Base-by-base conservation (phyloP, 2,888 invertebrate species). In the Epistrophella euchroma region DNA sequence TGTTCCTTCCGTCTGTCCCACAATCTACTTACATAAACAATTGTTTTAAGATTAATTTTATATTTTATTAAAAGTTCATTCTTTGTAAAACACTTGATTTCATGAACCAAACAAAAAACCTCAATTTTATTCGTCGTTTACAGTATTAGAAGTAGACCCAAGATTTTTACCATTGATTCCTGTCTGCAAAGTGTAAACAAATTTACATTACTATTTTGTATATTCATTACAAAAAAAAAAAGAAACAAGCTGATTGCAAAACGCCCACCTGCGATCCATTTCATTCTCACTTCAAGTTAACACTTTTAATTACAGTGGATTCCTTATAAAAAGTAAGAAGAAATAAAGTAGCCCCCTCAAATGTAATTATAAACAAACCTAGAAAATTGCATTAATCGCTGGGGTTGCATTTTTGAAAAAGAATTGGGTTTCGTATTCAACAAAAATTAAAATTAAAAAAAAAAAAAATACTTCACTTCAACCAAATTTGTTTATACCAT, bases 351-450 rank as follows among this genome's bases (percentile, higher is more conserved):
- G 22, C 19, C 22, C 71, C 25, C 15, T 19, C 47, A 32, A 35
- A 56, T 32, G 32, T 9, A 13, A 45, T 9, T 13, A 47, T 71
- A 73, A 66, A 82, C 75, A 75, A 66, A 40, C 37, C 52, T 71
- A 40, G 28, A 58, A 17, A 15, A 35, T 40, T 22, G 32, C 45
- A 64, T 35, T 32, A 55, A 55, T 28, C 6, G 19, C 66, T 77
- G 73, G 68, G 52, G 43, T 77, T 83, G 82, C 77, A 77, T 60
- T 82, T 74, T 45, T 71, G n/a, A 37, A 43, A 47, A n/a, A 52
- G 7, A 64, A 43, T 66, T 62, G 10, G 6, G 37, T 76, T 76
- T 56, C 50, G 28, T 58, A 40, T 22, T 56, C 10, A 3, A 25
- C 6, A 45, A 40, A 62, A 55, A 13, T n/a, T n/a, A n/a, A 43